These are phyloP conservation scores for Sebastes schlegelii DNA, from an alignment of 2,113 vertebrate genomes.

Conservation along the genomic window DNA sequence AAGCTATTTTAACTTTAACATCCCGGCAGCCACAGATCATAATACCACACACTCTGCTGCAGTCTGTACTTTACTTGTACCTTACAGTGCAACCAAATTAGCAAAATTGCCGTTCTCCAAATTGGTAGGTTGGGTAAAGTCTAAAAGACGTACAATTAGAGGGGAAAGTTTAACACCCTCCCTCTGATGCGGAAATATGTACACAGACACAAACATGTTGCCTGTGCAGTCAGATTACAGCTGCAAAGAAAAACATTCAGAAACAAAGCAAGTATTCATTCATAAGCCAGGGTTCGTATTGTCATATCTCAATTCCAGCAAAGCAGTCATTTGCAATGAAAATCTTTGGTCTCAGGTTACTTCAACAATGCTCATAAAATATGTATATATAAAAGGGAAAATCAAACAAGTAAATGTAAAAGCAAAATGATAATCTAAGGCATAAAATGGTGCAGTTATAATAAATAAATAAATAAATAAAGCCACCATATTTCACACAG, in stretches of 20 bases:
- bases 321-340: too few species aligned
- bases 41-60: conserved; percentile 9
- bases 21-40: not conserved
- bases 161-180: conserved; percentile 55
- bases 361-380: too few species aligned
- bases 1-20: conserved; percentile 23
- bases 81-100: conserved; percentile 55
- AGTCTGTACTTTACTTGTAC: conserved; percentile 50
- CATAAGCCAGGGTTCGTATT: too few species aligned
- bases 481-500: not conserved
- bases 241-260: not conserved
- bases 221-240: conserved; percentile 4
- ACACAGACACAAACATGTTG: conserved; percentile 37
- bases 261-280: conserved; percentile 32
- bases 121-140: conserved; percentile 65
- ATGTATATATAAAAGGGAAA: too few species aligned
- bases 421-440: too few species aligned
- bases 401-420: too few species aligned
- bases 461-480: not conserved
- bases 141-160: conserved; percentile 57
- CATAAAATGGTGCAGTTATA: too few species aligned
- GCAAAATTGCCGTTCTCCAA: conserved; percentile 58
- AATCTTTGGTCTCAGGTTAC: too few species aligned
- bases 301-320: too few species aligned
- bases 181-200: conserved; percentile 37